Base-by-base conservation (phyloP, 2,113 vertebrate genomes). In the Lycaon pictus region DNA sequence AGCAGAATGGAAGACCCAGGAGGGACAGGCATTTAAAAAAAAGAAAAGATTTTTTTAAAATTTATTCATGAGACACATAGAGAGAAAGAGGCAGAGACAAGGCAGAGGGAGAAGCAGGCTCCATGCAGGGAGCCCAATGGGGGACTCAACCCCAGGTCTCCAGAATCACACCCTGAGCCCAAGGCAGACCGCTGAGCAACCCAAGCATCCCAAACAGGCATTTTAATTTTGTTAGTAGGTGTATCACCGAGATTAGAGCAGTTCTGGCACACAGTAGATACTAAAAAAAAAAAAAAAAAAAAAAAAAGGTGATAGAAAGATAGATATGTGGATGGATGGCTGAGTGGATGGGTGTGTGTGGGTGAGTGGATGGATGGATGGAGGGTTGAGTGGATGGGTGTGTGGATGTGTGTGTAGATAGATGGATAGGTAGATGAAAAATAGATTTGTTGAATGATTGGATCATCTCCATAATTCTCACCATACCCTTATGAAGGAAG, bases 301-400 rank as follows among this genome's bases (percentile, higher is more conserved):
- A 43, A 43, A 43, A 43, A 43, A 43, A 43, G 6, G 43, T 43
- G 43, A 43, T 43, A 6, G 43, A 43, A 6, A 43, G 43, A 67
- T 8, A 3, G 29, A 3, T 32, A 15, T 0, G 0, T 17, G 15
- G 0, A 1, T 17, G 65, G 15, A 0, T 17, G 29, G 29, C 0
- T 16, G 15, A 29, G 2, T 32, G 13, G 29, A 0, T 16, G 65
- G 65, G 1, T n/a, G 55, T 43, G 37, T 43, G 16, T 43, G 37
- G 37, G 37, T 43, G 37, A 43, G 4, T 43, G 37, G 37, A 43
- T 63, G 25, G 11, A 1, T 63, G 25, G 62, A 5, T 65, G 62
- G 62, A 11, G 29, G 27, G 4, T 3, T n/a, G 1, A 16, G 4
- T n/a, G 1, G 32, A 17, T 67, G 43, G 43, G 43, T 43, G 43